Base-by-base conservation (phyloP, 1,140 invertebrate species). In the Pogonomyrmex californicus region DNA sequence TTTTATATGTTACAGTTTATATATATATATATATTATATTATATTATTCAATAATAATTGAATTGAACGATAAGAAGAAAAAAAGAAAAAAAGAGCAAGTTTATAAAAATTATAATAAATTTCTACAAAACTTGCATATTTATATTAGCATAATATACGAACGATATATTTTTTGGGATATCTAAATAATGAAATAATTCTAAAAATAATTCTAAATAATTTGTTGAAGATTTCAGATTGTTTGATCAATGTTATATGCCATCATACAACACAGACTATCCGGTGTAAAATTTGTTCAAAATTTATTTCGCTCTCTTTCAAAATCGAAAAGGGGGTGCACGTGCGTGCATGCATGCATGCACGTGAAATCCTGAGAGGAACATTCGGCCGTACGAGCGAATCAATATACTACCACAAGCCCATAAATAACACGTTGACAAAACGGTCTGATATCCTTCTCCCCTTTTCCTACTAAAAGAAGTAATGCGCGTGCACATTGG, bases 381-480 rank as follows among this genome's bases (percentile, higher is more conserved):
- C 36, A 79, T 38, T 66, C 60, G 60, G 49, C 62, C 71, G 63
- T 78, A 79, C 75, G 23, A 71, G 83, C 82, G 88, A 91, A 92
- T 92, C 91, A 88, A 92, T 92, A 92, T 88, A 81, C 86, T 87
- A 86, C 71, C 87, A 91, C 83, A 70, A 86, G 71, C 38, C 23
- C 90, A 85, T 91, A 92, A 92, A 92, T 92, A 92, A 92, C 86
- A 30, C 90, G 91, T 87, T 90, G 91, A 92, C 91, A 92, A 88
- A 85, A 60, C 86, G 87, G 70, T 33, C 87, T 73, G 88, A 92
- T 88, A 91, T 63, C 79, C 78, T 86, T 71, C 78, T 70, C 58
- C 83, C 51, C 86, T 54, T 47, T 70, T 65, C 44, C 44, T 54
- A 33, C 14, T 23, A 30, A 63, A 75, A 63, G 30, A 12, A 47